Evolutionary conservation across 2,797 vertebrate genomes (phyloP), one percentile per base, ranked within the genome.

Genomic region (Morelia viridis): DNA sequence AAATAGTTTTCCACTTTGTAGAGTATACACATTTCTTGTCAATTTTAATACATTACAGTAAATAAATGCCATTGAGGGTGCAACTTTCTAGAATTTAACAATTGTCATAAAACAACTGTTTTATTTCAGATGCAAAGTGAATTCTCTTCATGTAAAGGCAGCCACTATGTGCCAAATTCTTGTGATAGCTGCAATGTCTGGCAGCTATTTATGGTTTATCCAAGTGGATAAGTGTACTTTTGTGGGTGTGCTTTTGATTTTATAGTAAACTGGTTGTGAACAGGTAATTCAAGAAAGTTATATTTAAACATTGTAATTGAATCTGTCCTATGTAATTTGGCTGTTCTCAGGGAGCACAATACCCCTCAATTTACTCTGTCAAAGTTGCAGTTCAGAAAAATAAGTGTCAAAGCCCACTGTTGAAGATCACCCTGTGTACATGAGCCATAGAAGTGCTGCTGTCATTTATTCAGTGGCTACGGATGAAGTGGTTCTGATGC

Each of bases 251-350:
- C 85, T 76, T 60, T 53, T 28, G 90, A 89, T 91, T 94, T 95
- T 95, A 90, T 90, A 86, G 89, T 94, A 94, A 95, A 56, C n/a
- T 94, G 80, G 56, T 92, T 94, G 68, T 94, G 94, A 94, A 90
- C 56, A 94, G 90, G 68, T 94, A 93, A 89, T 96, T 71, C 80
- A 92, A 90, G 93, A 89, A 95, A 87, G 88, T 95, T 95, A 92
- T 94, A 88, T 96, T 95, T 94, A 93, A 95, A 93, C 93, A 94
- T 95, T 85, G 94, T 94, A 91, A 94, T 91, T 93, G 92, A 94
- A 35, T 92, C 92, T 94, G 95, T 93, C 92, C 83, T 94, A 90
- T 93, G 41, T 64, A 26, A 28, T 94, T 95, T 93, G 92, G 65
- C 68, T 90, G 89, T 93, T 95, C 92, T 90, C 7, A 6, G 87